Percentiles rank a stretch among this genome's conserved stretches.
Evolutionary conservation across 2,888 invertebrate species (phyloP).

Genomic region (Apodemia hepburni): DNA sequence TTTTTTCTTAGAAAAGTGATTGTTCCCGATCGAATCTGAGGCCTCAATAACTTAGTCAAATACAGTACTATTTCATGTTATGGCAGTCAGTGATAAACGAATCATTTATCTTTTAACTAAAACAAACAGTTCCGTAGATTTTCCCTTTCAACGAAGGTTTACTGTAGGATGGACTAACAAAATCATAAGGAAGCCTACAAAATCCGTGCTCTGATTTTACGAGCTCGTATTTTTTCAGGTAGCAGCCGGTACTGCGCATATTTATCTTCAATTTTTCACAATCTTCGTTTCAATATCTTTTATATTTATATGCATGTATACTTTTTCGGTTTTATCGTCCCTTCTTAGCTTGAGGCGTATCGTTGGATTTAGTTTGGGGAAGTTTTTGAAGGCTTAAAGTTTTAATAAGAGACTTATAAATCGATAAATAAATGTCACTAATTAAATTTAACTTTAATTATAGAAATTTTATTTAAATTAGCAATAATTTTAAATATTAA

Average conservation of each 20-base stretch:
- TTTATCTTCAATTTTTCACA: conserved; percentile 54
- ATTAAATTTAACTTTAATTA: too few species aligned
- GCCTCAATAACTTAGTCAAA: too few species aligned
- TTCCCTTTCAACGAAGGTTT: not conserved
- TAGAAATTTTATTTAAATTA: too few species aligned
- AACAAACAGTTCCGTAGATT: not conserved
- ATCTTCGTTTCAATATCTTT: conserved; percentile 49
- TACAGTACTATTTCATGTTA: too few species aligned
- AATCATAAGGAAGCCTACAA: conserved; percentile 41
- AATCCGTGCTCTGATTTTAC: conserved; percentile 53
- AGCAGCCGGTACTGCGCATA: conserved; percentile 35
- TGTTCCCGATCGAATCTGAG: too few species aligned
- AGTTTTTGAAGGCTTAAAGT: not conserved
- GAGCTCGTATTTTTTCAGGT: conserved; percentile 53
- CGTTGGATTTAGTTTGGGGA: not conserved
- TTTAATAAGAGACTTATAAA: not conserved
- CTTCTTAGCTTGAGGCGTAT: conserved; percentile 10
- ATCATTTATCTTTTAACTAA: too few species aligned
- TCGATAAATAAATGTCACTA: too few species aligned
- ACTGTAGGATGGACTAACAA: not conserved
- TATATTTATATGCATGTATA: conserved; percentile 33
- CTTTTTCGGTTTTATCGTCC: conserved; percentile 16
- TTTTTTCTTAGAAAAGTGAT: too few species aligned
- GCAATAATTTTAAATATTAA: too few species aligned
- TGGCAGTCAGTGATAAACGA: too few species aligned